A percentile compares a stretch with the other conserved stretches of the same genome.
Conservation (phyloP, 2,113 vertebrate genomes). For the Azemiops feae region DNA sequence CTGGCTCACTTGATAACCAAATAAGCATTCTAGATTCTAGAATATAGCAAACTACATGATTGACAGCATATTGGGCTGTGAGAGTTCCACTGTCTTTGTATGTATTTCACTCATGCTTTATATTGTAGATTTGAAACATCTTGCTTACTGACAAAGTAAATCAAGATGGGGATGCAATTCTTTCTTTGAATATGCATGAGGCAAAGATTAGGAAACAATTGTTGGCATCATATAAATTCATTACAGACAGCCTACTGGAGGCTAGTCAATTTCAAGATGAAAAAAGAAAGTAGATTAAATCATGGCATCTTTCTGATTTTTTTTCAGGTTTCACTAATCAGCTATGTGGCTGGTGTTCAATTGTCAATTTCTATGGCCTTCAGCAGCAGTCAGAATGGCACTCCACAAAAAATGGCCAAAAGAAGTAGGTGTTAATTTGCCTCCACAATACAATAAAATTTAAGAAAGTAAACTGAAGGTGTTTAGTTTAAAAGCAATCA, state of each 20-base stretch:
- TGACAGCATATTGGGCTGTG: background rate
- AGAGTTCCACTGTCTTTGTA: background rate
- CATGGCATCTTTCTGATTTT: slow-evolving; percentile 1
- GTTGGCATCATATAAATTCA: background rate
- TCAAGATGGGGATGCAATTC: background rate
- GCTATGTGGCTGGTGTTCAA: background rate
- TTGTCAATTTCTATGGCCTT: background rate
- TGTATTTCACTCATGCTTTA: background rate
- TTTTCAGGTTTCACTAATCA: background rate
- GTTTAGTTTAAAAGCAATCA: background rate
- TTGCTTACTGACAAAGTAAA: background rate
- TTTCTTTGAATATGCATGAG: background rate
- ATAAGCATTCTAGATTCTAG: background rate
- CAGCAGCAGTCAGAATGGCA: slow-evolving; percentile 13
- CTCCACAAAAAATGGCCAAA: slow-evolving; percentile 13
- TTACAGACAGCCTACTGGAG: background rate
- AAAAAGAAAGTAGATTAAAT: slow-evolving; percentile 18
- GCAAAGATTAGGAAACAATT: background rate
- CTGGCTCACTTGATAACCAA: background rate
- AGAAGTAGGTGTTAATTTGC: slow-evolving; percentile 34
- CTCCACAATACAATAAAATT: background rate
- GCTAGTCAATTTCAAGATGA: slow-evolving; percentile 28
- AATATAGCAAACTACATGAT: background rate
- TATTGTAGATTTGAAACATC: background rate
- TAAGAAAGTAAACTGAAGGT: background rate